These are phyloP conservation scores for Scomber scombrus DNA, from an alignment of 2,113 vertebrate genomes.

Conservation along the genomic window DNA sequence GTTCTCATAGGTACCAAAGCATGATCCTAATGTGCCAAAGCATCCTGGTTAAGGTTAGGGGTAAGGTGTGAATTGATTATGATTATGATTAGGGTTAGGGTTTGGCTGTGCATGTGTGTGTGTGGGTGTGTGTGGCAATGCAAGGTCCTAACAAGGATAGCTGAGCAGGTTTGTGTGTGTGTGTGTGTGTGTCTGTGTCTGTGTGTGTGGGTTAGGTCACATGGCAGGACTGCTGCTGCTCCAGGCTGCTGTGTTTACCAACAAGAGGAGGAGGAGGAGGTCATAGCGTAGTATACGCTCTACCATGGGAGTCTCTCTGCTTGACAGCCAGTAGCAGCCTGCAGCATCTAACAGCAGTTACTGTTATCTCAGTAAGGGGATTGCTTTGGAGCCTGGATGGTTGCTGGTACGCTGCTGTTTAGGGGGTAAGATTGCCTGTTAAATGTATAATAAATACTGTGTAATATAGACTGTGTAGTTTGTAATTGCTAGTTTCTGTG, in stretches of 20 bases:
- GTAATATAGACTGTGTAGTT: neutral
- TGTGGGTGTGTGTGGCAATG: no score
- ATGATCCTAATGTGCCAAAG: no score
- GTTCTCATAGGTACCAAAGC: no score
- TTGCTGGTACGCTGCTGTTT: constrained; percentile 9
- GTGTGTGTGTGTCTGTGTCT: constrained; percentile 16
- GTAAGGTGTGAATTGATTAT: no score
- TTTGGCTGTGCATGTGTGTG: no score
- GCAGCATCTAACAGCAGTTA: constrained; percentile 26
- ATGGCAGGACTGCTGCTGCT: constrained; percentile 62
- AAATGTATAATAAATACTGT: neutral
- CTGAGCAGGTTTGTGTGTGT: neutral
- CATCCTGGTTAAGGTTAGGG: no score
- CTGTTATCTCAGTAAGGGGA: constrained; percentile 16
- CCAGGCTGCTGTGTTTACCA: constrained; percentile 76
- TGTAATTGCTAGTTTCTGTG: neutral
- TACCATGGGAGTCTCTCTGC: constrained; percentile 53
- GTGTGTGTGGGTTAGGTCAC: constrained; percentile 55
- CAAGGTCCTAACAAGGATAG: no score
- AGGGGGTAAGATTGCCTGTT: constrained; percentile 53
- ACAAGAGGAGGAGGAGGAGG: constrained; percentile 62
- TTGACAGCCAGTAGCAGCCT: constrained; percentile 42
- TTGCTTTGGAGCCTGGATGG: constrained; percentile 35
- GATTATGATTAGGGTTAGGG: no score
- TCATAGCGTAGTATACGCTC: constrained; percentile 52